Evolutionary conservation across 2,888 invertebrate genomes (phyloP).

Genomic region (Suillia variegata): DNA sequence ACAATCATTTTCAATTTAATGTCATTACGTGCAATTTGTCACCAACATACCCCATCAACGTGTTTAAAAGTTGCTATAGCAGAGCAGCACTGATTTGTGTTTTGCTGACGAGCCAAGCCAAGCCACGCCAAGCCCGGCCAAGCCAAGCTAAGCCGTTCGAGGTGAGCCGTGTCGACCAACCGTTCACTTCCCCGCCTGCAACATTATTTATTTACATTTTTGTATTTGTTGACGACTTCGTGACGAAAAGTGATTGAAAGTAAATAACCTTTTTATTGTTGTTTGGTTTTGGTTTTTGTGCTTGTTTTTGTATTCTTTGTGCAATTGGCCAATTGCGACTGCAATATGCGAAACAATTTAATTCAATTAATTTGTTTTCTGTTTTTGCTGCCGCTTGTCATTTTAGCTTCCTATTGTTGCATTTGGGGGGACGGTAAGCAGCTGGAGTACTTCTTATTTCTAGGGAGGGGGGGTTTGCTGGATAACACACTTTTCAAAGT

Average conservation of each 20-base stretch:
- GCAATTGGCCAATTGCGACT: constrained; percentile 55
- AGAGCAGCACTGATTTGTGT: constrained; percentile 19
- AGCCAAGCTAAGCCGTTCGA: too few relatives aligned
- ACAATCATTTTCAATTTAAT: constrained; percentile 59
- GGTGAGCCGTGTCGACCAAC: constrained; percentile 6
- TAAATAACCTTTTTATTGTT: too few relatives aligned
- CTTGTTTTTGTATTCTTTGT: constrained; percentile 24
- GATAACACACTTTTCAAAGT: too few relatives aligned
- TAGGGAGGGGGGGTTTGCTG: too few relatives aligned
- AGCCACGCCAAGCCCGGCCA: too few relatives aligned
- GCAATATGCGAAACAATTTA: constrained; percentile 50
- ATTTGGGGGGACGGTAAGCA: too few relatives aligned
- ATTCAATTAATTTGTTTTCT: constrained; percentile 49
- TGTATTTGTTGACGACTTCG: constrained; percentile 48
- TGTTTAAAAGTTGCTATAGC: constrained; percentile 39
- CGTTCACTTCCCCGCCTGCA: constrained; percentile 3
- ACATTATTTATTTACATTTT: constrained; percentile 45
- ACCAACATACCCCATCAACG: constrained; percentile 24
- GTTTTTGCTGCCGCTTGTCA: constrained; percentile 12
- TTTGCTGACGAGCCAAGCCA: too few relatives aligned
- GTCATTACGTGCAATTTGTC: constrained; percentile 60
- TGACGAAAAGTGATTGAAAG: constrained; percentile 59
- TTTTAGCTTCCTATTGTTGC: constrained; percentile 18
- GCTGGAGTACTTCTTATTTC: too few relatives aligned
- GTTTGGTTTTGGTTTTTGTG: too few relatives aligned